Conservation (phyloP, 2,888 invertebrate genomes). For the Oscheius sp. region DNA sequence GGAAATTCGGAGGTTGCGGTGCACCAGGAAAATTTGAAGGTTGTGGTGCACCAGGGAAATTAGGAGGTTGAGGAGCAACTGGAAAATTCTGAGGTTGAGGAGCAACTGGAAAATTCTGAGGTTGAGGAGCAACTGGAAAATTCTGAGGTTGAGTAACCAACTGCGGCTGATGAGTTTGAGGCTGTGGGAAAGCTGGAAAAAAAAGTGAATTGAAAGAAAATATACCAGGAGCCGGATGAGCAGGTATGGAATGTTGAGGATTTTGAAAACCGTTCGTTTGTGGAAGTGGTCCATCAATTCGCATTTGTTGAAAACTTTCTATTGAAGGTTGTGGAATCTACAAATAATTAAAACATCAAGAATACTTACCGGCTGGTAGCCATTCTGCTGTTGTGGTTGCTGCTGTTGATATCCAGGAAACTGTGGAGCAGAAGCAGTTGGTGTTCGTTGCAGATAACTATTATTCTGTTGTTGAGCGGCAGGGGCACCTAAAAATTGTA, state of each 20-base stretch:
- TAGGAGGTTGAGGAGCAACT: not conserved
- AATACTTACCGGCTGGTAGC: not conserved
- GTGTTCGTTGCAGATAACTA: not conserved
- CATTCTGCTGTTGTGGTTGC: not conserved
- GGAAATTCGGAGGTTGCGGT: not conserved
- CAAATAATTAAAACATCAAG: not conserved
- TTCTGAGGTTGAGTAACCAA: not conserved
- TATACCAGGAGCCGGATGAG: too few species aligned
- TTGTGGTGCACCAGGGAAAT: not conserved
- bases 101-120: not conserved
- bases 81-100: not conserved
- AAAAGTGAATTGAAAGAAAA: too few species aligned
- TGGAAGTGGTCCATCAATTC: not conserved
- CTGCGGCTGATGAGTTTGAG: not conserved
- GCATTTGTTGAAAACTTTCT: slow-evolving; percentile 10
- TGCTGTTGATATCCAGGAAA: not conserved
- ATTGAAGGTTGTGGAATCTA: slow-evolving; percentile 11
- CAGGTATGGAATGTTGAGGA: too few species aligned
- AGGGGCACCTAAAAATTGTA: too few species aligned
- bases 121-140: not conserved
- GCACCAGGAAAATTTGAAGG: not conserved
- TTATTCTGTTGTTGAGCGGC: not conserved
- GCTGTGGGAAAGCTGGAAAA: not conserved
- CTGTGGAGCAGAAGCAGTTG: not conserved
- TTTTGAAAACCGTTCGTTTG: not conserved